Evolutionary conservation across 2,113 vertebrate species (phyloP), one percentile per base, ranked within the genome.

Genomic region (Leptosomus discolor): DNA sequence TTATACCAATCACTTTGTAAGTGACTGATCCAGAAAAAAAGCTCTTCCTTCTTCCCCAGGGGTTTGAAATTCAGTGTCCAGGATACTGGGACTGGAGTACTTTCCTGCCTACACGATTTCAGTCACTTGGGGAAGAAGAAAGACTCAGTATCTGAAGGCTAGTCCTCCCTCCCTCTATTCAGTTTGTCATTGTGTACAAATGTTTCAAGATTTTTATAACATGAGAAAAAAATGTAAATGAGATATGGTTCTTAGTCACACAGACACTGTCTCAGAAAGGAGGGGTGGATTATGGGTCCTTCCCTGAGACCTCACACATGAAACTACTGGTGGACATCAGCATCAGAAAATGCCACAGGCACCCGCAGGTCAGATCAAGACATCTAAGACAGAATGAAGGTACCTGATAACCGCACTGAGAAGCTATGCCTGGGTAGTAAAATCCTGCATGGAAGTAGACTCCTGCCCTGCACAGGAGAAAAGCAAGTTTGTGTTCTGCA

Each of bases 401-500:
- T 5, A 29, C 53, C 34, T 15, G 41, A 39, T 26, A 15, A 0
- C 15, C 50, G 61, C 23, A 41, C 7, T 79, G 54, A 48, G 46
- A 74, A 48, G 32, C 5, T 56, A n/a, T 30, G 5, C 18, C n/a
- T 37, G 32, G 12, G 26, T 4, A 27, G 46, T 14, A 32, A 67
- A 82, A 53, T 70, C 23, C 70, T 39, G 6, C 2, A 18, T 57
- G 41, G 79, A 29, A 69, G 41, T 3, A 12, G 18, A 12, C 6
- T 63, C 11, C 43, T 68, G 63, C 19, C 46, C 27, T 41, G 27
- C n/a, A 10, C 22, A 23, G 19, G 56, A 43, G 58, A 53, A 78
- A 37, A 12, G 15, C 0, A 0, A 36, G 11, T 50, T 13, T 71
- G 29, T 60, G 15, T 34, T 22, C 67, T 71, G 57, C 37, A 32